phyloP scores from a whole-genome alignment of 2,797 vertebrate genomes.

The Pteronotus mesoamericanus region DNA sequence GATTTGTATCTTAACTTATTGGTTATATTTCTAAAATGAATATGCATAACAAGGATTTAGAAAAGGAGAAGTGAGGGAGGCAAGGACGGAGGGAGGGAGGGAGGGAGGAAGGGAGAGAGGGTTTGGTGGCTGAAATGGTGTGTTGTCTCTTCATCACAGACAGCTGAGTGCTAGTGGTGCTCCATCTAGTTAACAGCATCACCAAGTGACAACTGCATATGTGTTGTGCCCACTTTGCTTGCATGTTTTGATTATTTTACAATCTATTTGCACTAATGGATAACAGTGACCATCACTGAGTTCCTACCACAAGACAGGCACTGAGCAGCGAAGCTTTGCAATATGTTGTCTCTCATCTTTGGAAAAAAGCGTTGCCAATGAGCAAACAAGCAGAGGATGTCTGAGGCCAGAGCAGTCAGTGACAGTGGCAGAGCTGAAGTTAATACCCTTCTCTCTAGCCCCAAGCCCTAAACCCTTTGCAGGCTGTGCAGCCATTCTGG shows the following conservation, averaged over 20 bases:
- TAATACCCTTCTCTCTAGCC: not conserved
- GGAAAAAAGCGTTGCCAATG: not conserved
- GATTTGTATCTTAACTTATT: not conserved
- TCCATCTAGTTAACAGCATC: not conserved
- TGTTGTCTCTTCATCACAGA: not conserved
- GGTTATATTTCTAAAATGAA: not conserved
- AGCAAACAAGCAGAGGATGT: not conserved
- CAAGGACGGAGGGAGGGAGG: not conserved
- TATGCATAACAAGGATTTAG: not conserved
- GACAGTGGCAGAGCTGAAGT: not conserved
- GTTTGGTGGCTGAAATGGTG: not conserved
- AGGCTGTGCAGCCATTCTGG: not conserved
- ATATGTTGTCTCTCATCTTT: not conserved
- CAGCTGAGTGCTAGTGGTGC: not conserved
- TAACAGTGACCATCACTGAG: not conserved
- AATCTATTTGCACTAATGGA: not conserved
- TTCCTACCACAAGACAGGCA: not conserved
- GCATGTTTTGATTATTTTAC: not conserved
- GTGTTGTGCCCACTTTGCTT: not conserved
- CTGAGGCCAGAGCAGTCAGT: not conserved
- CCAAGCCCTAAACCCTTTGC: not conserved
- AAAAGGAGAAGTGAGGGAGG: not conserved
- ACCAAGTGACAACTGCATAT: not conserved
- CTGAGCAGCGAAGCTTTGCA: not conserved
- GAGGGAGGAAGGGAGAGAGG: not conserved